These are phyloP conservation scores for Drosophila athabasca DNA, from an alignment of 1,140 invertebrate genomes.

Conservation along the genomic window DNA sequence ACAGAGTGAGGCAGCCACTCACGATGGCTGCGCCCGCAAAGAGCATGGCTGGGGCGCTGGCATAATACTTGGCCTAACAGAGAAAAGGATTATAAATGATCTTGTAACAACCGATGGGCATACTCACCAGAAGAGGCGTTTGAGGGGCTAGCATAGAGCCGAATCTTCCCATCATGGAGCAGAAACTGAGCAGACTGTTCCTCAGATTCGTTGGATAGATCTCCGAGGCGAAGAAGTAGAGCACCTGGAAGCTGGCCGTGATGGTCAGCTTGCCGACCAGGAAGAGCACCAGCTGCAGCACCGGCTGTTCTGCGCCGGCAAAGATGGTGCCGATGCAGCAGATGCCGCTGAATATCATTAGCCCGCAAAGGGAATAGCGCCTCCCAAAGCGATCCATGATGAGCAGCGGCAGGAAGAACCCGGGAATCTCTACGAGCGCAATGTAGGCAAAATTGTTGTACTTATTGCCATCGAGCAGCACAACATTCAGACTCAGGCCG, in stretches of 20 bases:
- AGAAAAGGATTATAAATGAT: background rate
- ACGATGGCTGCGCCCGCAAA: constrained; percentile 86
- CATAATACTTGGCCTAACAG: constrained; percentile 84
- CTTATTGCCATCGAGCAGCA: constrained; percentile 89
- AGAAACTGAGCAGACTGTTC: constrained; percentile 87
- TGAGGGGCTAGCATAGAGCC: constrained; percentile 90
- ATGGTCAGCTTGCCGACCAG: constrained; percentile 90
- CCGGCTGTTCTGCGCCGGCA: constrained; percentile 44
- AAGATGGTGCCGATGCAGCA: constrained; percentile 79
- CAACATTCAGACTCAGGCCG: constrained; percentile 91
- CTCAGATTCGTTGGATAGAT: constrained; percentile 89
- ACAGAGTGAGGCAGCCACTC: constrained; percentile 86
- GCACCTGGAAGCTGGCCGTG: constrained; percentile 88
- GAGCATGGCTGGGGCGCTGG: constrained; percentile 86
- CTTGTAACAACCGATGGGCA: background rate
- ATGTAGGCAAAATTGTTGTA: constrained; percentile 90
- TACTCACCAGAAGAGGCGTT: constrained; percentile 87
- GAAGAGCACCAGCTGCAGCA: constrained; percentile 85
- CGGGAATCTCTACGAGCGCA: constrained; percentile 89
- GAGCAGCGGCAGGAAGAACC: constrained; percentile 87
- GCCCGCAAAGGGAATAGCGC: constrained; percentile 85
- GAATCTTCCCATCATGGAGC: constrained; percentile 89
- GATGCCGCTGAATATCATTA: constrained; percentile 87
- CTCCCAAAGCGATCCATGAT: constrained; percentile 88
- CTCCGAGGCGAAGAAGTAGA: constrained; percentile 90